Base-by-base conservation (phyloP, 2,113 vertebrate genomes). In the Mixornis gularis region DNA sequence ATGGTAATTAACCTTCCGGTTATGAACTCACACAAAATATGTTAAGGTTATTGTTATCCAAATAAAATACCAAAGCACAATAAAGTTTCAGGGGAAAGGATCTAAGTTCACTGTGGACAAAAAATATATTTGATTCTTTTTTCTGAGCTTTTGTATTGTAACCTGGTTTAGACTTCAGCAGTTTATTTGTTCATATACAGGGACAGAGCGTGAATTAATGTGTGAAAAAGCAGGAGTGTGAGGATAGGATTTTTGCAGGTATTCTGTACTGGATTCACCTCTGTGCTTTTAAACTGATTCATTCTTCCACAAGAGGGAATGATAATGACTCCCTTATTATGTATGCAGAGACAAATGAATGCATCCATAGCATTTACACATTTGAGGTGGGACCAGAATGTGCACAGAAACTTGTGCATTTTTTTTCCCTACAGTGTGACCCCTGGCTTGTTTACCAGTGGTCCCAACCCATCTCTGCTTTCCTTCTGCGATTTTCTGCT, bases 1-100 rank as follows among this genome's bases (percentile, higher is more conserved):
- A 34, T 68, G 36, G 40, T 56, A 92, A 92, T 95, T 92, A 84
- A 89, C 77, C 80, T 71, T 66, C 77, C 90, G 72, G 52, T 77
- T 90, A 83, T 59, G 48, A 79, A 88, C 38, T 90, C 48, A 41
- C 55, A 59, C 53, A 48, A 77, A 62, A 90, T 90, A 43, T 52
- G 40, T 88, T 79, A 69, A 82, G 38, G 12, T 84, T 80, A 63
- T 53, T 70, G 49, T 85, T 90, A 86, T 27, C 71, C 59, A 86
- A 88, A 83, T 86, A 93, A 91, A 94, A 86, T 84, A 59, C 43
- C 12, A 80, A 77, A 84, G 26, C 18, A 70, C 79, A 89, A 73
- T 77, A 41, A 92, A 59, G 34, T 62, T 80, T 92, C 91, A 52
- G 13, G 17, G n/a, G 51, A 81, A 52, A 81, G 15, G 10, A 71